These are phyloP conservation scores for Diarsia rubi DNA, from an alignment of 2,888 invertebrate species.

Conservation along the genomic window DNA sequence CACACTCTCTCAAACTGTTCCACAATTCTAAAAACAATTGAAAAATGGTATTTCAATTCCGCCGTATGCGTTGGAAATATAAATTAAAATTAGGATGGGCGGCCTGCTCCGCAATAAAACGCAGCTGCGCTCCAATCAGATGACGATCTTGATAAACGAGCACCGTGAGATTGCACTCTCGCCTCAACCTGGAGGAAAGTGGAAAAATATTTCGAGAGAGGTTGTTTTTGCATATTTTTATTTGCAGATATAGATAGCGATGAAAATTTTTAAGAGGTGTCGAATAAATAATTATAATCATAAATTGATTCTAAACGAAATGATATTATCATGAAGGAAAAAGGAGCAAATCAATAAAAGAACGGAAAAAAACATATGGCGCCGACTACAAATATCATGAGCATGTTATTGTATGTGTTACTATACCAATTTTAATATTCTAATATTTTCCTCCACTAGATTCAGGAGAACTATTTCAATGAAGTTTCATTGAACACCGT, in stretches of 20 bases:
- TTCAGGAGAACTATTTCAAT: background rate
- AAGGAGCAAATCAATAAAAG: too few species aligned
- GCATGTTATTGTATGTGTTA: too few species aligned
- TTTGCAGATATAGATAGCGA: too few species aligned
- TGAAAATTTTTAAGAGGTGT: too few species aligned
- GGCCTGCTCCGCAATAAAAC: slow-evolving; percentile 88
- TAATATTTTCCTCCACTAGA: background rate
- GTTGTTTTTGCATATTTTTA: background rate
- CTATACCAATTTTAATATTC: background rate
- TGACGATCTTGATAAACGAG: slow-evolving; percentile 90
- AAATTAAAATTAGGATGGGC: slow-evolving; percentile 89
- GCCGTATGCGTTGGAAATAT: slow-evolving; percentile 77
- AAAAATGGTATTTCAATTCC: slow-evolving; percentile 75
- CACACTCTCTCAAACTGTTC: background rate
- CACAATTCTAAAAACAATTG: slow-evolving; percentile 56
- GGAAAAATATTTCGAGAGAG: slow-evolving; percentile 27
- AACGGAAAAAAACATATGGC: too few species aligned
- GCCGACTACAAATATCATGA: too few species aligned
- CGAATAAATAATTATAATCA: too few species aligned
- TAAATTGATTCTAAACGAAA: too few species aligned
- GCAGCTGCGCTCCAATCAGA: slow-evolving; percentile 89
- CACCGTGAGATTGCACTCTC: slow-evolving; percentile 89
- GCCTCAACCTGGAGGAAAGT: slow-evolving; percentile 58
- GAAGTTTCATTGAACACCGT: slow-evolving; percentile 9
- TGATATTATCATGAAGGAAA: too few species aligned